Evolutionary conservation across 2,113 vertebrate species (phyloP), one percentile per base, ranked within the genome.

Genomic region (Anolis sagrei): DNA sequence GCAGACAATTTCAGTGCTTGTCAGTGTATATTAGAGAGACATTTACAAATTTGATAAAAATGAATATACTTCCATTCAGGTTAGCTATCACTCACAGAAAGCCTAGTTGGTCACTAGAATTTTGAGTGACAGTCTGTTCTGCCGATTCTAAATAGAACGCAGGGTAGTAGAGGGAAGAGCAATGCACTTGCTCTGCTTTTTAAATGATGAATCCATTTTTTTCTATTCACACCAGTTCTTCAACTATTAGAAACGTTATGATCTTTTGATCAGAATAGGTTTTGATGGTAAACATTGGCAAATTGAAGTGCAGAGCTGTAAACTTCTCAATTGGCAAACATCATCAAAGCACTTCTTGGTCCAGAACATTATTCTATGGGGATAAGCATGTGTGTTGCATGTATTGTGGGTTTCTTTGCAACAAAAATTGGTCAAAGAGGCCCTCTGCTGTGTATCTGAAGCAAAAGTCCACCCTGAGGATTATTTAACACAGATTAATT

Each of bases 21-120:
- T 87, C 84, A 85, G 25, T 34, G 39, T 76, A 88, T 92, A 80
- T 87, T 85, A 83, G 89, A 91, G 69, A 89, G 25, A 89, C 3
- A 85, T 85, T 92, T 85, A 79, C 76, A 83, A 44, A 82, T 82
- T 34, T 76, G 29, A 34, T 1, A 81, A 32, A 74, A 86, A 54
- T 85, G 48, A 85, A 8, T 66, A 84, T 62, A 66, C 79, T 79
- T 77, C 48, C 85, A 19, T 21, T 91, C 58, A 91, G 86, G 25
- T 11, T 74, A 92, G 13, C 34, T 70, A 87, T 84, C 77, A 25
- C 32, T 90, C 84, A 66, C 27, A 19, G 25, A 62, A 66, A 90
- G 84, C 29, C 1, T 82, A 73, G 48, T 64, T 61, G 86, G 66
- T 34, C 1, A 23, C 36, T 8, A 51, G 80, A 76, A 82, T 89